phyloP scores from a whole-genome alignment of 2,888 invertebrate species.

The Julus scanicus region DNA sequence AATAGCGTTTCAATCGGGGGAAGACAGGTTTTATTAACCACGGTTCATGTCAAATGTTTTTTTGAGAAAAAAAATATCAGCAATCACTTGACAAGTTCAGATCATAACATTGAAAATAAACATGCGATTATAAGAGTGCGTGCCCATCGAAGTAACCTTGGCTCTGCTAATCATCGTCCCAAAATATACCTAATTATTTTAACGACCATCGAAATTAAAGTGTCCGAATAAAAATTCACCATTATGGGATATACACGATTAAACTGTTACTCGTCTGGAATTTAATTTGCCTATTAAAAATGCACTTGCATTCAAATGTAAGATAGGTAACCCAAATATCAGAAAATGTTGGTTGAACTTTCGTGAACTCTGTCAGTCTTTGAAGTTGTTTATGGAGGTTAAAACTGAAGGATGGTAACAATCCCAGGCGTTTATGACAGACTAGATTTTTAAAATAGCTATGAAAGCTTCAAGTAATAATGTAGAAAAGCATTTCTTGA shows the following conservation, averaged over 20 bases:
- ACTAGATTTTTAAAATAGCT: too few relatives aligned
- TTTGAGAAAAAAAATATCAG: neutral
- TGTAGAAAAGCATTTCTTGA: too few relatives aligned
- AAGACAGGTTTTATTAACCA: slow-evolving; percentile 26
- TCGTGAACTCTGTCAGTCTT: neutral
- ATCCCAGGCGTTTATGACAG: too few relatives aligned
- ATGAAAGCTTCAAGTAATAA: too few relatives aligned
- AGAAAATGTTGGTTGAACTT: neutral
- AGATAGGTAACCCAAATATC: neutral
- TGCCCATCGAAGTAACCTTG: neutral
- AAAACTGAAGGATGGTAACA: too few relatives aligned
- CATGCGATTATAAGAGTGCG: neutral
- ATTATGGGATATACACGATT: neutral
- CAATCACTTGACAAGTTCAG: slow-evolving; percentile 36
- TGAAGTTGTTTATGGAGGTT: neutral
- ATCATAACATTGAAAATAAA: slow-evolving; percentile 36
- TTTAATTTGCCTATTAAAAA: neutral
- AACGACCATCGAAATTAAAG: slow-evolving; percentile 10
- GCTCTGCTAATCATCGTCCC: neutral
- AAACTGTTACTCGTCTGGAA: neutral
- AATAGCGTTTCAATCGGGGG: neutral
- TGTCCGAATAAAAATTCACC: neutral
- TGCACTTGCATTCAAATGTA: neutral
- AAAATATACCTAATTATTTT: slow-evolving; percentile 23
- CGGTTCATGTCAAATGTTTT: slow-evolving; percentile 3